Conservation (phyloP, 1,140 invertebrate genomes). For the Calliphora vicina region DNA sequence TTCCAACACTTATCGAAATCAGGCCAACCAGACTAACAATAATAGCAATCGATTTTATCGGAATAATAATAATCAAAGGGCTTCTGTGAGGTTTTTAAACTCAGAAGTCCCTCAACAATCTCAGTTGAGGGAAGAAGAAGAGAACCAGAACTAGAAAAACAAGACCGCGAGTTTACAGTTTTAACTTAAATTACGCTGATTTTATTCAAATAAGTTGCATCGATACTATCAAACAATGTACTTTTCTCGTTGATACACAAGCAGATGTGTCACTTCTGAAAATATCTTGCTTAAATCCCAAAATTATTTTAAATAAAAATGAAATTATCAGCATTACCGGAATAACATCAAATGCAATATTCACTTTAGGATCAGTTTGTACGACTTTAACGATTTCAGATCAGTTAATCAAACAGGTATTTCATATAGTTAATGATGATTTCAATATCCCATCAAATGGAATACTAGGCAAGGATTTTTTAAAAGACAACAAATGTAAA, state of each 20-base stretch:
- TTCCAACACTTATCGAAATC: neutral
- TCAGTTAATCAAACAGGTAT: neutral
- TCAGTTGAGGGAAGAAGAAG: neutral
- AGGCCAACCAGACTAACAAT: neutral
- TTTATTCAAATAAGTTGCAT: too few relatives aligned
- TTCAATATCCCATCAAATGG: neutral
- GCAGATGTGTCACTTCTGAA: neutral
- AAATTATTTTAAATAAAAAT: neutral
- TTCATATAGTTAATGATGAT: neutral
- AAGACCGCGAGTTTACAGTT: neutral
- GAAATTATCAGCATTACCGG: neutral
- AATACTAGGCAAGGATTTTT: neutral
- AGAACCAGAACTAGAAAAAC: neutral
- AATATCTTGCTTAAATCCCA: neutral
- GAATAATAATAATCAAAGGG: neutral
- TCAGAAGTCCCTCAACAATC: conserved; percentile 2
- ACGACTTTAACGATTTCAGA: neutral
- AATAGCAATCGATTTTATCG: neutral
- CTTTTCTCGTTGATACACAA: neutral
- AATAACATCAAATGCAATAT: neutral
- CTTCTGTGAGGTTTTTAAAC: conserved; percentile 4
- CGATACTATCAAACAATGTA: neutral
- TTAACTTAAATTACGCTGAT: neutral
- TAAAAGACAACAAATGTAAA: neutral
- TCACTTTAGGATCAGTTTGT: neutral